Evolutionary conservation across 2,113 vertebrate species (phyloP).

Genomic region (Sminthopsis crassicaudata): DNA sequence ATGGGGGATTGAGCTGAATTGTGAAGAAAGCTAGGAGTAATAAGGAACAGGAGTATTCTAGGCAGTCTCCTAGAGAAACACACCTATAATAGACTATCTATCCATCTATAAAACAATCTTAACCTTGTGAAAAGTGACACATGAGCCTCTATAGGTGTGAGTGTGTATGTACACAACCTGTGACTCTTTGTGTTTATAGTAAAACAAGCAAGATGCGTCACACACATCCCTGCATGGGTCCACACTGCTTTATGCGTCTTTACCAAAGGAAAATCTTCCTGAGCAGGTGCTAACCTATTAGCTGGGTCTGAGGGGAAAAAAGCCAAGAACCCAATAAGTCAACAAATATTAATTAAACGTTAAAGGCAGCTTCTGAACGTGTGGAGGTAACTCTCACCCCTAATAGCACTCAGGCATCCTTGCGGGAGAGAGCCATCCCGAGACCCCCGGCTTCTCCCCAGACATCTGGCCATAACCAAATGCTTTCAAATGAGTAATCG

Average conservation of each 20-base stretch:
- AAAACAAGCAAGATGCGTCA: not conserved
- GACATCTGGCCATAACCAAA: conserved; percentile 83
- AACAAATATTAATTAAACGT: conserved; percentile 73
- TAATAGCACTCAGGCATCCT: conserved; percentile 71
- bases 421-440: conserved; percentile 61
- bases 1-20: not conserved
- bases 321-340: conserved; percentile 57
- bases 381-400: conserved; percentile 56
- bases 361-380: conserved; percentile 72
- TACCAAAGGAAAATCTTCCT: not conserved
- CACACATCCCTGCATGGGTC: not conserved
- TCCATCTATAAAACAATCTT: not conserved
- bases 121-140: not conserved
- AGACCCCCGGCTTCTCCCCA: conserved; percentile 64
- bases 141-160: not conserved
- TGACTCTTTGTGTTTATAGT: not conserved
- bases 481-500: conserved; percentile 83
- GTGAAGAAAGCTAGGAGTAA: not conserved
- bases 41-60: not conserved
- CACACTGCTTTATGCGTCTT: not conserved
- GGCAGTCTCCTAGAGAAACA: not conserved
- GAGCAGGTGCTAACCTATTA: not conserved
- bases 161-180: not conserved
- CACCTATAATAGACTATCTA: accelerated
- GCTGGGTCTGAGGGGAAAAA: conserved; percentile 58